These are phyloP conservation scores for Psophia crepitans DNA, from an alignment of 2,113 vertebrate genomes.

Conservation along the genomic window DNA sequence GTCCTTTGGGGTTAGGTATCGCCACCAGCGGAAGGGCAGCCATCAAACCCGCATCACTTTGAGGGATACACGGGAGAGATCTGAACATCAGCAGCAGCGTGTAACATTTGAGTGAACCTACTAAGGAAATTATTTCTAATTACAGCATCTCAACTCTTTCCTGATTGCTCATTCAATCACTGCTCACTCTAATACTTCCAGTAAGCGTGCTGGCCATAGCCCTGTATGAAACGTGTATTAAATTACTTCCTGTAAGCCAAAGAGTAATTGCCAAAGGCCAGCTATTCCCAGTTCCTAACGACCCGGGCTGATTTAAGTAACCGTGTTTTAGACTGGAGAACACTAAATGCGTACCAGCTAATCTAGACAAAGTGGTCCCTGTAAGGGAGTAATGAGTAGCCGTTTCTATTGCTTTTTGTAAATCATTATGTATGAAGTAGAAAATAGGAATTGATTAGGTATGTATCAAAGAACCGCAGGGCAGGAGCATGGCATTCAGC, in stretches of 20 bases:
- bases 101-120: background rate
- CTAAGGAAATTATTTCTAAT: background rate
- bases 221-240: background rate
- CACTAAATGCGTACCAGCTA: background rate
- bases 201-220: background rate
- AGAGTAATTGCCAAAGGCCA: background rate
- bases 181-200: background rate
- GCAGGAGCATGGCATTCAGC: background rate
- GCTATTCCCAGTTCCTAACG: background rate
- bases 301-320: background rate
- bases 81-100: background rate
- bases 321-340: background rate
- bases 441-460: background rate
- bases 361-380: background rate
- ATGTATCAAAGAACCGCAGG: background rate
- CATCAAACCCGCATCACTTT: background rate
- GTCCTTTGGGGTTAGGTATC: background rate
- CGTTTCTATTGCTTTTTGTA: background rate
- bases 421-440: background rate
- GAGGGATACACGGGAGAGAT: background rate
- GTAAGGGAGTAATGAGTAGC: background rate
- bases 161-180: background rate
- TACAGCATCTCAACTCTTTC: background rate
- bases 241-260: background rate
- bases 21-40: background rate